Percentiles rank a stretch among this genome's conserved stretches.
Evolutionary conservation across 2,797 vertebrate species (phyloP).

Genomic region (Allobates femoralis): DNA sequence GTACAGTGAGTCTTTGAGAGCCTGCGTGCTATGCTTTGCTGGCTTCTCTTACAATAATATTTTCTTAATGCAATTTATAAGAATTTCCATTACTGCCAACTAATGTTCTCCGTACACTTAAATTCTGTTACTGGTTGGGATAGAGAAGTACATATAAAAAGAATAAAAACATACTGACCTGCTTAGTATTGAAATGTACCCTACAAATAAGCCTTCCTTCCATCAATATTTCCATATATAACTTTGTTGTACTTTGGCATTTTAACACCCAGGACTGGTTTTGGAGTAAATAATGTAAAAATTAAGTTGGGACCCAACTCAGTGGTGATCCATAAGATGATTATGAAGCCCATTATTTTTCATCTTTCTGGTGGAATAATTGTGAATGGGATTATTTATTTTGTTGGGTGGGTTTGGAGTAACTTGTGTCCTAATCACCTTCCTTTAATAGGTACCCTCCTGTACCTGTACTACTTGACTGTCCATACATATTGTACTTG

Average conservation of each 20-base stretch:
- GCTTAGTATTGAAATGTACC: not conserved
- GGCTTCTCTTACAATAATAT: slow-evolving; percentile 7
- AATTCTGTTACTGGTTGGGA: not conserved
- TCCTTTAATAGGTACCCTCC: too few relatives aligned
- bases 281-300: not conserved
- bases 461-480: too few relatives aligned
- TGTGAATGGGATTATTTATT: too few relatives aligned
- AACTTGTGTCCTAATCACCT: too few relatives aligned
- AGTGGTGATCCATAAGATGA: too few relatives aligned
- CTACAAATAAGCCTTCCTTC: not conserved
- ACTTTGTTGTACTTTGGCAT: not conserved
- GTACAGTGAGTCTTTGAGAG: slow-evolving; percentile 69
- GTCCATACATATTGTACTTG: too few relatives aligned
- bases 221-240: not conserved
- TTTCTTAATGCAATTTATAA: slow-evolving; percentile 1
- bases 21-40: slow-evolving; percentile 48
- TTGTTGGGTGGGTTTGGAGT: too few relatives aligned
- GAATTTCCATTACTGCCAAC: not conserved
- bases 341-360: too few relatives aligned
- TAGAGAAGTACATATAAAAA: not conserved
- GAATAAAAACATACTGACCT: not conserved
- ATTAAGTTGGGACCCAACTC: not conserved
- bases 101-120: not conserved
- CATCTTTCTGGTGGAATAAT: too few relatives aligned
- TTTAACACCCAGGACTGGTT: not conserved